Conservation (phyloP, 2,113 vertebrate species). For the Furnarius figulus region DNA sequence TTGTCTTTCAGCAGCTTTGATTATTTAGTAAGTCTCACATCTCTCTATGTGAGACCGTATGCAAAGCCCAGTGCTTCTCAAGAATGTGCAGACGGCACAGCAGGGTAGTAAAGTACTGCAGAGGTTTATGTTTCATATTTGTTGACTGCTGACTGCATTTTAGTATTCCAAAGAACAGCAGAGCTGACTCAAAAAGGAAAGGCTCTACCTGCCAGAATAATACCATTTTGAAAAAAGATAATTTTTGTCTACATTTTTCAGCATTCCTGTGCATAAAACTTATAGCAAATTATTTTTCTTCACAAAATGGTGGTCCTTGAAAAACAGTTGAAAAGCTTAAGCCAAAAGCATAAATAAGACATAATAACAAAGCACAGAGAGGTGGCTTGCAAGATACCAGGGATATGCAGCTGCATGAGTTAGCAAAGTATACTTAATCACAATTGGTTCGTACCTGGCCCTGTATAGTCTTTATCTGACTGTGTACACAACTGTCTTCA, state of each 20-base stretch:
- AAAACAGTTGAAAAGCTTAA: not conserved
- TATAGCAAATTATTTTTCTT: not conserved
- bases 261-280: not conserved
- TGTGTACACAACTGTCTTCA: not conserved
- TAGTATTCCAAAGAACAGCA: not conserved
- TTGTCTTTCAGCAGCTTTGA: slow-evolving; percentile 66
- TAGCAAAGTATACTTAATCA: not conserved
- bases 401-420: not conserved
- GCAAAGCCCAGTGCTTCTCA: not conserved
- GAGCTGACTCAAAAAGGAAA: not conserved
- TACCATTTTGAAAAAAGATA: not conserved
- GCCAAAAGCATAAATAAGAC: not conserved
- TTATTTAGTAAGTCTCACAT: slow-evolving; percentile 48
- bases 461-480: not conserved
- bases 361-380: not conserved
- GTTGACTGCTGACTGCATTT: slow-evolving; percentile 8
- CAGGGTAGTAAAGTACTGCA: slow-evolving; percentile 12
- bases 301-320: not conserved
- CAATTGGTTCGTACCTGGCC: accelerated
- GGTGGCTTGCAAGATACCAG: not conserved
- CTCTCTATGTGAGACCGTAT: not conserved
- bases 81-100: not conserved
- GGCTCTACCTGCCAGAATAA: not conserved
- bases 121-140: not conserved
- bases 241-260: not conserved